Base-by-base conservation (phyloP, 1,140 invertebrate species). In the Bombus sylvicola region DNA sequence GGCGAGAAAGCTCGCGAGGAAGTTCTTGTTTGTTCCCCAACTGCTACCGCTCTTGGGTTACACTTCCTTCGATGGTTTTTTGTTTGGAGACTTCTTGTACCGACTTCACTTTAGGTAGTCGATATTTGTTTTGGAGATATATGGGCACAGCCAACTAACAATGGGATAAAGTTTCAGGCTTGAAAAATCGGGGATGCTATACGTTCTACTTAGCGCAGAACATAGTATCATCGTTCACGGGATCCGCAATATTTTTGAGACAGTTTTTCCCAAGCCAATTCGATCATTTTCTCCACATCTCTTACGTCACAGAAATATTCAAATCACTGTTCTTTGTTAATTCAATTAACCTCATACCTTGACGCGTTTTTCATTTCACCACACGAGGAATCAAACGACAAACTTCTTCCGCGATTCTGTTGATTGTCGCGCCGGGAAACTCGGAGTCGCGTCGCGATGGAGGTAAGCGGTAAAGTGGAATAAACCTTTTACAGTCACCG, bases 401-500 rank as follows among this genome's bases (percentile, higher is more conserved):
- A 62, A 13, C 28, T 62, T 62, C 59, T 62, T 62, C 28, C 59
- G 59, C 59, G 59, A 62, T n/a, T 13, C 28, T 5, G 28, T 12
- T 4, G 28, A n/a, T 5, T 2, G 57, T 59, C 57, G 10, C 57
- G 37, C 25, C 57, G 57, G 57, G 28, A 62, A 62, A 62, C 47
- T 53, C 47, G 47, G 8, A 2, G 64, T 31, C 53, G 66, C 53
- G 77, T 59, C 31, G 22, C 41, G 72, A 80, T 39, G 28, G 1
- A 3, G 34, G 62, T 28, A 47, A 37, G 6, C n/a, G 15, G 66
- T 15, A 72, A 72, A 72, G 83, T 84, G 66, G 75, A 62, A 79
- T 71, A 28, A 62, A 69, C 66, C 83, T 79, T 89, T 88, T 88
- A 78, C 74, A 66, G 59, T 10, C 43, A 68, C 25, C 62, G 41